Evolutionary conservation across 1,140 invertebrate genomes (phyloP), one percentile per base, ranked within the genome.

Genomic region (Holotrichia oblita): DNA sequence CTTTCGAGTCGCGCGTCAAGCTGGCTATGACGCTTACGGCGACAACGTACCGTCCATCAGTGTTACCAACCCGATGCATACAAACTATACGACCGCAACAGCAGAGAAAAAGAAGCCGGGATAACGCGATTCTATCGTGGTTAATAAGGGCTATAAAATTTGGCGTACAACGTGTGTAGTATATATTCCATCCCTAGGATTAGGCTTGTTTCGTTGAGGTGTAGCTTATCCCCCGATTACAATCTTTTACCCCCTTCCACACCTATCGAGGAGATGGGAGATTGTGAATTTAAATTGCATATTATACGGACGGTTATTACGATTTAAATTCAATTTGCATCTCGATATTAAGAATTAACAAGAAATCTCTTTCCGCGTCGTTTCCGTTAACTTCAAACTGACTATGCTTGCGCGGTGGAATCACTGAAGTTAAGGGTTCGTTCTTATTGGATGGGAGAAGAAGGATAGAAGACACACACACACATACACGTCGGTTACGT

Each of bases 281-380:
- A 64, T 61, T 64, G 61, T 64, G 61, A 64, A 64, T 64, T 64
- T 64, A 64, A 64, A 64, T 64, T 64, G 61, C 61, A 64, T 64
- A 64, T 64, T 64, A 64, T 64, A 20, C 61, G 61, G 61, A 22
- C 61, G 61, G 20, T 64, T 64, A 64, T 7, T 64, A 17, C 61
- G 61, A 27, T 64, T 17, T 64, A 64, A 64, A 64, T 64, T 64
- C 61, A 64, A 64, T 64, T 64, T 64, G 61, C 61, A 64, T 64
- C 61, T 64, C 61, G 61, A 64, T 64, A 64, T 64, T 64, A 64
- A 64, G 61, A 64, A 64, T 64, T 64, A 64, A 64, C 61, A 64
- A 20, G 61, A 64, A 64, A 64, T 64, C 61, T 64, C 61, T 64
- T 22, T 64, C 61, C 61, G n/a, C 17, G 20, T 17, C 61, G 61